These are phyloP conservation scores for Radopholus similis DNA, from an alignment of 1,140 invertebrate species.

Conservation along the genomic window DNA sequence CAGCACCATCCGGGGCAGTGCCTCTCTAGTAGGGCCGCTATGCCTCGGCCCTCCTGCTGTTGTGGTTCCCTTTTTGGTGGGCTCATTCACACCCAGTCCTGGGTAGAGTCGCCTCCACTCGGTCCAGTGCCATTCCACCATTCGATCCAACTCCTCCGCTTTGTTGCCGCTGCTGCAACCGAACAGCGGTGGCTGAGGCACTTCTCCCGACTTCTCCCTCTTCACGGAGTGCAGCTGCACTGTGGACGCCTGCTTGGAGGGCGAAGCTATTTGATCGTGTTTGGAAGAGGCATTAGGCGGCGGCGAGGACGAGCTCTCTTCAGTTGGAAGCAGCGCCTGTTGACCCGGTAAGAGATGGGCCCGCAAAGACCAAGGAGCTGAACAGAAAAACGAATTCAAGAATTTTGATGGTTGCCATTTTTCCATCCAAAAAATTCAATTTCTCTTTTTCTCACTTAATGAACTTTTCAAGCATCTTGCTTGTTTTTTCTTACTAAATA, in stretches of 20 bases:
- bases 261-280: neutral
- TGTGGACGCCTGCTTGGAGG: no score
- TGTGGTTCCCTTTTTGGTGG: neutral
- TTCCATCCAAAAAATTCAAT: neutral
- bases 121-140: slow-evolving; percentile 28
- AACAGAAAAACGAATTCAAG: neutral
- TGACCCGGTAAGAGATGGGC: slow-evolving; percentile 38
- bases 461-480: no score
- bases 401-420: neutral
- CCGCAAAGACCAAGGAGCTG: slow-evolving; percentile 39
- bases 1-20: slow-evolving; percentile 37
- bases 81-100: neutral
- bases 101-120: slow-evolving; percentile 25
- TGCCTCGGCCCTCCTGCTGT: neutral
- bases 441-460: neutral
- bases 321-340: neutral
- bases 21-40: neutral
- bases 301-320: no score
- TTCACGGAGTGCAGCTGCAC: no score
- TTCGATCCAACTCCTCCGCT: slow-evolving; percentile 21
- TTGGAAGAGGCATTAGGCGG: neutral
- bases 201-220: neutral
- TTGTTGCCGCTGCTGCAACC: neutral
- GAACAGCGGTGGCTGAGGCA: neutral
- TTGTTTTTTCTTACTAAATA: no score